These are phyloP conservation scores for Gymnobelideus leadbeateri DNA, from an alignment of 2,113 vertebrate species.

Conservation along the genomic window DNA sequence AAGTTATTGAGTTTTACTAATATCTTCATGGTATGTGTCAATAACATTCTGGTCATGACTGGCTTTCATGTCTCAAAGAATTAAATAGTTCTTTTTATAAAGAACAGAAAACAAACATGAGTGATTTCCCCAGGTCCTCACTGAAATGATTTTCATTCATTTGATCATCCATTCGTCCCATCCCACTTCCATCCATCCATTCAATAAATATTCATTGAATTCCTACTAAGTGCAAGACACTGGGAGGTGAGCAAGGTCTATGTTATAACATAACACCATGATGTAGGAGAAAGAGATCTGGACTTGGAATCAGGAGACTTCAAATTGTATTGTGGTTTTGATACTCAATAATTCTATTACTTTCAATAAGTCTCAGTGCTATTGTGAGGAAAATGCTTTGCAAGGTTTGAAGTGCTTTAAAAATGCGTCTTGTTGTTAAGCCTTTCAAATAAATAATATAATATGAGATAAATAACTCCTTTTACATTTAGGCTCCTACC, in stretches of 20 bases:
- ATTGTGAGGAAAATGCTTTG: background rate
- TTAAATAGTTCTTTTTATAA: slow-evolving; percentile 42
- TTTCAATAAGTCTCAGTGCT: background rate
- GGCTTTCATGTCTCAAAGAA: slow-evolving; percentile 42
- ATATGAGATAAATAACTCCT: background rate
- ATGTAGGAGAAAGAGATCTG: background rate
- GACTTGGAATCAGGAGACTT: background rate
- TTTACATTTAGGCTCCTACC: slow-evolving; percentile 13
- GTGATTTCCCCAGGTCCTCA: background rate
- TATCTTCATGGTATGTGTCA: slow-evolving; percentile 65
- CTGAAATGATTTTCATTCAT: slow-evolving; percentile 26
- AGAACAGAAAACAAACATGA: slow-evolving; percentile 31
- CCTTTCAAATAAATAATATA: background rate
- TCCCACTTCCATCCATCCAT: background rate
- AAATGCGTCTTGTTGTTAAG: background rate
- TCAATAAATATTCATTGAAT: slow-evolving; percentile 33
- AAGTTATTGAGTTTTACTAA: slow-evolving; percentile 70
- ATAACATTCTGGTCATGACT: slow-evolving; percentile 52
- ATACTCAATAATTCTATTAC: background rate
- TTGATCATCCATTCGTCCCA: background rate
- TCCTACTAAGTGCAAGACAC: background rate
- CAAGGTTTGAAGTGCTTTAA: background rate
- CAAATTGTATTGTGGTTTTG: background rate
- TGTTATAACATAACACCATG: background rate
- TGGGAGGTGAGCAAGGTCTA: background rate